Evolutionary conservation across 37 sponge, comb jelly and placozoan genomes (phyloP), one percentile per base, ranked within the genome.

Genomic region (Cladorhizidae sp.): DNA sequence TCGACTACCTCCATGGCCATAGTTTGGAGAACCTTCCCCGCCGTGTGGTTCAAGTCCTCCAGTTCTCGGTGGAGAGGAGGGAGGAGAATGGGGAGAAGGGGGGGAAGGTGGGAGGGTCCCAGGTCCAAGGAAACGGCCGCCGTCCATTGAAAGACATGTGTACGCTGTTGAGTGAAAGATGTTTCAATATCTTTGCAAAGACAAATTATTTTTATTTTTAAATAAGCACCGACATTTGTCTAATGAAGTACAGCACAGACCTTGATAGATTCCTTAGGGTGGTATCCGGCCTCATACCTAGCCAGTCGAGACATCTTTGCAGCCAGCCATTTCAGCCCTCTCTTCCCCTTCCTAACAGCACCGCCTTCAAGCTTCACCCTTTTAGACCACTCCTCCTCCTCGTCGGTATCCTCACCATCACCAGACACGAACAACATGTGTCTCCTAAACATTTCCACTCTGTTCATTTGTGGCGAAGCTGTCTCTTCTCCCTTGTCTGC

Each of bases 71-170:
- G 63, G 50, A 92, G 40, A 55, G 95, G 93, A 14, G 59, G 61
- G 50, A 95, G 76, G 56, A 95, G 77, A 15, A 18, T 23, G 1
- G 82, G 40, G 12, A 95, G 77, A 68, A 82, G 73, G n/a, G 35
- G 15, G n/a, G 65, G 37, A 9, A 88, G 81, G n/a, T 56, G 61
- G 14, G 76, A 67, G 8, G 40, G 2, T 0, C 83, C 89, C 71
- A 95, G 73, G 62, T 88, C 77, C 33, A 88, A 39, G 26, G 90
- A 89, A 9, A 95, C 54, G 26, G 95, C 95, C 52, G 83, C 95
- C 31, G 78, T 70, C 95, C 95, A 95, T 63, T 92, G 90, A 35
- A 92, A 55, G 41, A 95, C 95, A 85, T 83, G 82, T 17, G 74
- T 73, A 1, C 95, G 72, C 92, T 93, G 67, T 25, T 76, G 31